phyloP scores from a whole-genome alignment of 2,888 invertebrate genomes.

The Ypsolopha scabrella region DNA sequence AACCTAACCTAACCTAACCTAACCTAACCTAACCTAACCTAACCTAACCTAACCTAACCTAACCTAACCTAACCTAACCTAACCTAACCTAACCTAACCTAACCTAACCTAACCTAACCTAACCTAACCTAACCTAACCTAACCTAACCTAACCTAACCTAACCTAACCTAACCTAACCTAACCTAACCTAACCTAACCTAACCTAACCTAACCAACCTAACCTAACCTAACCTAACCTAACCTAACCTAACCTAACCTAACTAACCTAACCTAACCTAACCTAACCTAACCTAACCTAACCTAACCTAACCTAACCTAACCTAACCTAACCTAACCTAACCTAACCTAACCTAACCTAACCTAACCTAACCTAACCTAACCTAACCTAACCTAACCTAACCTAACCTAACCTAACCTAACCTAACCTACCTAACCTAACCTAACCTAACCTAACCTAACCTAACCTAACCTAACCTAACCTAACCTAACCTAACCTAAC shows the following conservation, averaged over 20 bases:
- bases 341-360: slow-evolving; percentile 5
- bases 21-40: slow-evolving; percentile 6
- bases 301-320: slow-evolving; percentile 7
- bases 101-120: slow-evolving; percentile 5
- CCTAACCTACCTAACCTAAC: slow-evolving; percentile 3
- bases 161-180: slow-evolving; percentile 6
- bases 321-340: slow-evolving; percentile 2
- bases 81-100: slow-evolving; percentile 6
- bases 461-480: slow-evolving; percentile 3
- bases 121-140: slow-evolving; percentile 4
- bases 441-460: slow-evolving; percentile 4
- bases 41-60: slow-evolving; percentile 5
- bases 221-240: slow-evolving; percentile 6
- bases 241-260: slow-evolving; percentile 7
- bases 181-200: slow-evolving; percentile 5
- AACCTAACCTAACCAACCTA: slow-evolving; percentile 5
- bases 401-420: slow-evolving; percentile 1
- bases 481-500: slow-evolving; percentile 2
- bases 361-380: slow-evolving; percentile 1
- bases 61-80: slow-evolving; percentile 7
- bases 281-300: slow-evolving; percentile 3
- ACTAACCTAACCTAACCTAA: slow-evolving; percentile 7
- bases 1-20: slow-evolving; percentile 7
- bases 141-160: slow-evolving; percentile 6
- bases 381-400: slow-evolving; percentile 3